phyloP scores from a whole-genome alignment of 2,888 invertebrate species.

The Mimachlamys varia region DNA sequence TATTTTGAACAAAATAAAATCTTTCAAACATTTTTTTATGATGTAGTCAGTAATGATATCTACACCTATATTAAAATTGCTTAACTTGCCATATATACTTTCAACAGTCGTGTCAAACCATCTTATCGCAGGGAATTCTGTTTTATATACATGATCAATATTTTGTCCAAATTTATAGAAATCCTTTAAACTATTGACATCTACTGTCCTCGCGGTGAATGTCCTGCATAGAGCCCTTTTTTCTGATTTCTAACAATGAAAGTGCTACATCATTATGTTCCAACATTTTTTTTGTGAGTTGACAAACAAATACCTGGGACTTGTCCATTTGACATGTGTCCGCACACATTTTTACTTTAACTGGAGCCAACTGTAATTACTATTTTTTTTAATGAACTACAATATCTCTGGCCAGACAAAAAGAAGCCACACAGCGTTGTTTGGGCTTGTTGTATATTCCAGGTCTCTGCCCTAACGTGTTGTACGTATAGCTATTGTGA shows the following conservation, averaged over 20 bases:
- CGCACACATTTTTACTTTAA: background rate
- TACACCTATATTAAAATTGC: too few species aligned
- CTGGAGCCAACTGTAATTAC: background rate
- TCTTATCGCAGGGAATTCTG: too few species aligned
- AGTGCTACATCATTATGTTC: background rate
- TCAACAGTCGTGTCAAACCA: too few species aligned
- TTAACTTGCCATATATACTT: too few species aligned
- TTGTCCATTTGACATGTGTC: background rate
- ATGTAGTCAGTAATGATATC: too few species aligned
- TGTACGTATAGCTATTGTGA: background rate
- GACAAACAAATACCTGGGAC: background rate
- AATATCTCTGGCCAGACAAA: background rate
- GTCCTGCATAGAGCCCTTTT: background rate
- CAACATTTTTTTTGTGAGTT: background rate
- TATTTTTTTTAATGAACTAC: background rate
- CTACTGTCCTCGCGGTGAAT: background rate
- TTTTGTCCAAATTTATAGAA: too few species aligned
- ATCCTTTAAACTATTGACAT: background rate
- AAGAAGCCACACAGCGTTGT: background rate
- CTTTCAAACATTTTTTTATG: too few species aligned
- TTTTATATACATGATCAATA: too few species aligned
- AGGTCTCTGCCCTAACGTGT: background rate
- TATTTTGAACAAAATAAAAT: too few species aligned
- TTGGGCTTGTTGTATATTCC: background rate
- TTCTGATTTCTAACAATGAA: background rate